Conservation (phyloP, 2,797 vertebrate genomes). For the Aphelocoma californica region DNA sequence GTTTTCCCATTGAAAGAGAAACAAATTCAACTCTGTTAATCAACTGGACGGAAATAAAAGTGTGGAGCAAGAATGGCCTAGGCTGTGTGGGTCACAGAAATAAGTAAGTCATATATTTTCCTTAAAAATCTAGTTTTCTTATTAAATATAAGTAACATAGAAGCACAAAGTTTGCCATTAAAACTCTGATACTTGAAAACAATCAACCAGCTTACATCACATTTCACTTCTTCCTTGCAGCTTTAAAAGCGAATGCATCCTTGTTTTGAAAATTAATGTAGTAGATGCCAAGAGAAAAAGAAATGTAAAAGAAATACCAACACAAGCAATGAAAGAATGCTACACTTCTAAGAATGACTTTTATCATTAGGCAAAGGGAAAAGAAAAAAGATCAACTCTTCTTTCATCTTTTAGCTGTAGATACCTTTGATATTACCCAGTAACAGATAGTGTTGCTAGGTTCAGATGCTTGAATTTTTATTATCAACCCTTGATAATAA, state of each 20-base stretch:
- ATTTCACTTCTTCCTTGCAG: background rate
- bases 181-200: background rate
- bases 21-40: background rate
- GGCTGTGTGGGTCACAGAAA: background rate
- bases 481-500: background rate
- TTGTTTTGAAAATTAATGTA: background rate
- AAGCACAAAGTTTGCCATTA: background rate
- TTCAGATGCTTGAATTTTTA: background rate
- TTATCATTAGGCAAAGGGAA: background rate
- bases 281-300: background rate
- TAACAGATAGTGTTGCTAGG: background rate
- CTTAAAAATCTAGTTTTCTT: background rate
- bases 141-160: background rate
- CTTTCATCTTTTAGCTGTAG: background rate
- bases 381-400: background rate
- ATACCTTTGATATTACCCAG: background rate
- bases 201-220: background rate
- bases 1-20: background rate
- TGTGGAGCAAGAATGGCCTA: background rate
- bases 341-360: background rate
- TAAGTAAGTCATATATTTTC: background rate
- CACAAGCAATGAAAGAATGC: background rate
- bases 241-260: background rate
- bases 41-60: background rate
- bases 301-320: background rate